Evolutionary conservation across 2,888 invertebrate genomes (phyloP), one percentile per base, ranked within the genome.

Genomic region (Belgica antarctica): DNA sequence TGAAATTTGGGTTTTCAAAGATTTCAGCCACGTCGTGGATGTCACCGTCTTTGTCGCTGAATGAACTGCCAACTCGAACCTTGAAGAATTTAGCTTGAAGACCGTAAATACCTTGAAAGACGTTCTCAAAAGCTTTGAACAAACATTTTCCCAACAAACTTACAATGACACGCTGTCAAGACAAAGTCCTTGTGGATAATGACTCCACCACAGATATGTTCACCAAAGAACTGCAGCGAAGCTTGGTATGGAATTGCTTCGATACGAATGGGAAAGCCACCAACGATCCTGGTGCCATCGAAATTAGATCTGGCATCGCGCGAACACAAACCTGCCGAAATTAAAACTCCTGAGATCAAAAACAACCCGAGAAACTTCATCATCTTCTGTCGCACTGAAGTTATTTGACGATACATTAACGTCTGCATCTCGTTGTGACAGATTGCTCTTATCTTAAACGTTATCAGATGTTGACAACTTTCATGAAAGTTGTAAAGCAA

Each of bases 211-310:
- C 72, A 72, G 27, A 25, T 24, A 12, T 63, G 70, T 5, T 10
- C 19, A 2, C 65, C 71, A 25, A 36, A 71, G 27, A 22, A 27
- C 1, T 47, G 52, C 2, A 72, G 5, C 15, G 65, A 59, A 0
- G 63, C 71, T 71, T 71, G 71, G 22, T 70, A 71, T 8, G 72
- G 72, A 41, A 28, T 62, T 41, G 52, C 28, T 8, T 70, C 71
- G 15, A 72, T 71, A 2, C 31, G 17, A 12, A 71, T 71, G 17
- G 61, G 27, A n/a, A 46, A 15, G 1, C 72, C 72, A 10, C 72
- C 72, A 22, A 72, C 70, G 19, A 72, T 72, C 52, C 70, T 62
- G 17, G 10, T 61, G 12, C 61, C 17, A 10, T 34, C 34, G n/a
- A n/a, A n/a, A n/a, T n/a, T n/a, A n/a, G 34, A 34, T 34, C 34